These are phyloP conservation scores for Porites evermanni DNA, from an alignment of 92 coral and sea anemone species.

Conservation along the genomic window DNA sequence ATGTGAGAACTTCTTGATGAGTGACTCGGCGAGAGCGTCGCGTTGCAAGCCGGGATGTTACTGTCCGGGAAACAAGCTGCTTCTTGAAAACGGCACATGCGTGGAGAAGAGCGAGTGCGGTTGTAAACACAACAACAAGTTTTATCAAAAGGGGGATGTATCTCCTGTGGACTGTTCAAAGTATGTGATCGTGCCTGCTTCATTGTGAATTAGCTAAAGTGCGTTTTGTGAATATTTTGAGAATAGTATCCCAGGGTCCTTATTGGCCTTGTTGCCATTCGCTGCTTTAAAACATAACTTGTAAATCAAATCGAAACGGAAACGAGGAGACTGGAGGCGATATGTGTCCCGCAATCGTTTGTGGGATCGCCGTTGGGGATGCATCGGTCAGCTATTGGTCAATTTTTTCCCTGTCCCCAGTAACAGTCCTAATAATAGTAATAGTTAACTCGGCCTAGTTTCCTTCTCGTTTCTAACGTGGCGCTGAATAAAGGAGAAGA, in stretches of 20 bases:
- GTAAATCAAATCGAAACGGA: no score
- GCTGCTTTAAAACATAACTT: no score
- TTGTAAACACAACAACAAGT: slow-evolving; percentile 85
- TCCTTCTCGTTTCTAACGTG: no score
- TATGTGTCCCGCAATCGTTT: no score
- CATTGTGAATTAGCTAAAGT: not conserved
- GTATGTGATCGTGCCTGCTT: slow-evolving; percentile 52
- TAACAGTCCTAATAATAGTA: no score
- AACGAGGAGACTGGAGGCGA: no score
- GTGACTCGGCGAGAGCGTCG: slow-evolving; percentile 28
- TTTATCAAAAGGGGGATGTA: slow-evolving; percentile 79
- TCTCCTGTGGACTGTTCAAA: slow-evolving; percentile 95
- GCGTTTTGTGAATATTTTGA: not conserved
- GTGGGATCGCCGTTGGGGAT: no score
- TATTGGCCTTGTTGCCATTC: no score
- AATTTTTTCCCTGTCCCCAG: no score
- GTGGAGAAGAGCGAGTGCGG: slow-evolving; percentile 74
- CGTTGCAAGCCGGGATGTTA: slow-evolving; percentile 85
- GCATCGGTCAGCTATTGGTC: no score
- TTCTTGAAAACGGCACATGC: slow-evolving; percentile 88
- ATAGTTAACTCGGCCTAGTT: no score
- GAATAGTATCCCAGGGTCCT: not conserved
- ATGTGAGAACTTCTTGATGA: slow-evolving; percentile 80
- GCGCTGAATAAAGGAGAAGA: no score
- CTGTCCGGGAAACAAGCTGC: slow-evolving; percentile 76